Evolutionary conservation across 2,888 invertebrate species (phyloP).

Genomic region (Polydrusus cervinus): DNA sequence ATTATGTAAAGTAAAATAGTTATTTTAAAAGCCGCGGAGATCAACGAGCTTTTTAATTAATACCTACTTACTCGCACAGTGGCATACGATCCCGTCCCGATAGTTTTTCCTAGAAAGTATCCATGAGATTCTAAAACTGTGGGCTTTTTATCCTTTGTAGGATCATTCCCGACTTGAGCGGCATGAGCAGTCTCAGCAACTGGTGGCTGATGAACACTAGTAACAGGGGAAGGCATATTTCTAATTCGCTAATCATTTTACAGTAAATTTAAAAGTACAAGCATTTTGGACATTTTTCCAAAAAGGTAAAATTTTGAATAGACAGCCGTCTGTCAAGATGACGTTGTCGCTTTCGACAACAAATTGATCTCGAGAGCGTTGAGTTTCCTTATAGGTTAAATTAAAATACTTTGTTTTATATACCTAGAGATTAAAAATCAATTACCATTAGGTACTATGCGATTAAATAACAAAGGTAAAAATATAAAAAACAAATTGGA

Average conservation of each 20-base stretch:
- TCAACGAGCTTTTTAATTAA: background rate
- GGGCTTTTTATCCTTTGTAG: conserved; percentile 65
- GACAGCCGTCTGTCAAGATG: conserved; percentile 9
- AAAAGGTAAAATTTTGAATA: conserved; percentile 6
- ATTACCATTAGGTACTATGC: too few species aligned
- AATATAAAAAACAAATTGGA: too few species aligned
- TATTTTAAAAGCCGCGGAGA: too few species aligned
- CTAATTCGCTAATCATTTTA: conserved; percentile 52
- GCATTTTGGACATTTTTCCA: background rate
- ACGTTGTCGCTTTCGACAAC: background rate
- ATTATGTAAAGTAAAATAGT: too few species aligned
- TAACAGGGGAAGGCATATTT: conserved; percentile 67
- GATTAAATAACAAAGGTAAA: too few species aligned
- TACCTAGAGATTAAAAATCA: too few species aligned
- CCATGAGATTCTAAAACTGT: conserved; percentile 87
- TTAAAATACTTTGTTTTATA: too few species aligned
- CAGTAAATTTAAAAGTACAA: conserved; percentile 43
- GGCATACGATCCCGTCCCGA: conserved; percentile 89
- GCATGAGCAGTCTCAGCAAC: conserved; percentile 57
- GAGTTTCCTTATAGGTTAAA: too few species aligned
- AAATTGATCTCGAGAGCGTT: too few species aligned
- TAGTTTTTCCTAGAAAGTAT: conserved; percentile 82
- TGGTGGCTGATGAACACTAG: conserved; percentile 64
- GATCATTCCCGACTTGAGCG: conserved; percentile 59
- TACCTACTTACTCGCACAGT: conserved; percentile 79